Percentiles rank a stretch among this genome's conserved stretches.
Evolutionary conservation across 2,797 vertebrate genomes (phyloP).

Genomic region (Takifugu rubripes): DNA sequence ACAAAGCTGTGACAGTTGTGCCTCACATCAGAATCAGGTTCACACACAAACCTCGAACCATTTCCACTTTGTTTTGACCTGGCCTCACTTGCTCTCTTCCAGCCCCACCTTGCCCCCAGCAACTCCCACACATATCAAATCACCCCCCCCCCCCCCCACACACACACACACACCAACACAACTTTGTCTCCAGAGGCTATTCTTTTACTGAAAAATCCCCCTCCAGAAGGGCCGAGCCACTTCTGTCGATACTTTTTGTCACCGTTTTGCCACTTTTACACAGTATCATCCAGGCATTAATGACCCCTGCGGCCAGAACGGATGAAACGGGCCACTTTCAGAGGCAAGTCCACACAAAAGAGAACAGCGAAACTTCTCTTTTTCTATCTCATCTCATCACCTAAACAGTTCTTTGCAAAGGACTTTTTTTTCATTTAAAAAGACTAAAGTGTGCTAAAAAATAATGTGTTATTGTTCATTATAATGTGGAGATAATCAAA

Average conservation of each 20-base stretch:
- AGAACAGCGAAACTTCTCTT: constrained; percentile 30
- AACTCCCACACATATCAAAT: constrained; percentile 68
- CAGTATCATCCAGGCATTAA: constrained; percentile 7
- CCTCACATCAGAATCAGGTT: no score
- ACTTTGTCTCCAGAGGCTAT: constrained; percentile 44
- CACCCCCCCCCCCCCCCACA: constrained; percentile 16
- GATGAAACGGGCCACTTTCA: constrained; percentile 23
- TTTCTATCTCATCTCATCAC: constrained; percentile 7
- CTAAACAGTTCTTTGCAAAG: no score
- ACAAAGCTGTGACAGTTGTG: no score
- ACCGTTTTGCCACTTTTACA: not conserved
- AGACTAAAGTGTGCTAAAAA: not conserved
- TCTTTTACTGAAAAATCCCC: constrained; percentile 54
- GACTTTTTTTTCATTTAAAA: constrained; percentile 20
- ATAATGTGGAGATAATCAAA: not conserved
- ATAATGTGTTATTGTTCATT: no score
- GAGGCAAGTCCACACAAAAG: constrained; percentile 24
- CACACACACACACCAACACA: constrained; percentile 3
- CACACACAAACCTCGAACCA: not conserved
- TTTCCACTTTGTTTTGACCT: not conserved
- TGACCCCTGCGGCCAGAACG: constrained; percentile 11
- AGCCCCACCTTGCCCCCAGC: constrained; percentile 57
- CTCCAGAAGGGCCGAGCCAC: constrained; percentile 26
- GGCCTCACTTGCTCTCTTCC: constrained; percentile 20
- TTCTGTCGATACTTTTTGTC: constrained; percentile 1